A percentile compares a stretch with the other conserved stretches of the same genome.
These are phyloP conservation scores for Cetoscarus ocellatus DNA, from an alignment of 2,797 vertebrate genomes.

Conservation along the genomic window DNA sequence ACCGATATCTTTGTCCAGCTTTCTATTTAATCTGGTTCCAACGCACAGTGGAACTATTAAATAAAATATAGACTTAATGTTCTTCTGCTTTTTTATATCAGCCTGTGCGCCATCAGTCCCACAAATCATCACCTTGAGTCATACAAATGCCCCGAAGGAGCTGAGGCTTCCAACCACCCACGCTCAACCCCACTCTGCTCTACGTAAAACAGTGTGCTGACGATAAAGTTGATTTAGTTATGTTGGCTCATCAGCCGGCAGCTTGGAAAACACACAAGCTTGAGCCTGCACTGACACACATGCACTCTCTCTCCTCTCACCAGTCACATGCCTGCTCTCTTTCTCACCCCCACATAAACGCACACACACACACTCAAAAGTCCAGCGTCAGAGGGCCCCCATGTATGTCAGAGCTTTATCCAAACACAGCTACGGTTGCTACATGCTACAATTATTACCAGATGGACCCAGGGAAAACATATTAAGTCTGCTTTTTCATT, in stretches of 20 bases:
- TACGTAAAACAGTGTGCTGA: constrained; percentile 62
- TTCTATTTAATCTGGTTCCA: constrained; percentile 7
- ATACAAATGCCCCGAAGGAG: constrained; percentile 38
- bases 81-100: constrained; percentile 32
- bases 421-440: constrained; percentile 83
- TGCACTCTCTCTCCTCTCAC: constrained; percentile 19
- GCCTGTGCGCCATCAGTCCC: constrained; percentile 36
- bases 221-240: constrained; percentile 74
- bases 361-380: constrained; percentile 29
- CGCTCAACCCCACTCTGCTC: constrained; percentile 28
- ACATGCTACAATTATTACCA: constrained; percentile 83
- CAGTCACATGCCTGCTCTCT: constrained; percentile 40
- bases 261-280: constrained; percentile 51
- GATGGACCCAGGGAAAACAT: constrained; percentile 76
- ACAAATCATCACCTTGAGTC: constrained; percentile 68
- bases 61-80: constrained; percentile 31
- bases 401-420: constrained; percentile 80
- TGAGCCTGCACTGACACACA: constrained; percentile 1
- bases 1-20: background rate
- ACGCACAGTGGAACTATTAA: constrained; percentile 2
- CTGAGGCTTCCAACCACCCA: constrained; percentile 54
- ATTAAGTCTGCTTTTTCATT: constrained; percentile 80
- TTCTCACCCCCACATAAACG: constrained; percentile 44
- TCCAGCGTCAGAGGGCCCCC: constrained; percentile 72
- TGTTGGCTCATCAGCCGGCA: constrained; percentile 61